Evolutionary conservation across 2,888 invertebrate genomes (phyloP), one percentile per base, ranked within the genome.

Genomic region (Disparrhopalites patrizii): DNA sequence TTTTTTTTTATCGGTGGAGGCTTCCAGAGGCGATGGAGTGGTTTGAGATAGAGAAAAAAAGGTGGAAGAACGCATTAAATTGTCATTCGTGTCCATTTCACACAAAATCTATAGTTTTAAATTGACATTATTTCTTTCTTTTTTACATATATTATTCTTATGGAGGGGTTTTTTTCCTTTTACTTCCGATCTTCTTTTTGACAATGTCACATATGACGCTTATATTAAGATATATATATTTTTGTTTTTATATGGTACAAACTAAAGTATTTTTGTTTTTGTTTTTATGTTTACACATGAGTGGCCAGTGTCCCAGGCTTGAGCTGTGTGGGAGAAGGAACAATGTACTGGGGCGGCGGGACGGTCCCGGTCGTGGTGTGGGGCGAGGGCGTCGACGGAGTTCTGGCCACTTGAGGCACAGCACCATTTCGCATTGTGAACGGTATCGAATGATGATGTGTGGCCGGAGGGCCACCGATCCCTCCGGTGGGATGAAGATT

Each of bases 241-340:
- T n/a, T n/a, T n/a, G n/a, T n/a, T n/a, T n/a, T n/a, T n/a, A n/a
- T n/a, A n/a, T n/a, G n/a, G n/a, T n/a, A n/a, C n/a, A n/a, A n/a
- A n/a, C n/a, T 31, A 56, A 23, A 20, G 33, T 20, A 36, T 56
- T 31, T 28, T 15, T 20, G 31, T 56, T 31, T 56, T 28, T 27
- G 30, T 56, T 10, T 28, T 7, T 56, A n/a, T 61, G 15, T 20
- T 54, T 68, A 85, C 82, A 86, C 86, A 77, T 86, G 86, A 78
- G 86, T 86, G 73, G 86, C 86, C 78, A 86, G 81, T 55, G 85
- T 84, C 68, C 85, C 85, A 60, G 85, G 81, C 77, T 85, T 86
- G 58, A 85, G 82, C 71, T 84, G 76, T 52, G 74, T 83, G 62
- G 77, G 76, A 60, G 83, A 82, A 68, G 85, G 82, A 60, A 82